These are phyloP conservation scores for Troides oblongomaculatus DNA, from an alignment of 2,888 invertebrate species.

Conservation along the genomic window DNA sequence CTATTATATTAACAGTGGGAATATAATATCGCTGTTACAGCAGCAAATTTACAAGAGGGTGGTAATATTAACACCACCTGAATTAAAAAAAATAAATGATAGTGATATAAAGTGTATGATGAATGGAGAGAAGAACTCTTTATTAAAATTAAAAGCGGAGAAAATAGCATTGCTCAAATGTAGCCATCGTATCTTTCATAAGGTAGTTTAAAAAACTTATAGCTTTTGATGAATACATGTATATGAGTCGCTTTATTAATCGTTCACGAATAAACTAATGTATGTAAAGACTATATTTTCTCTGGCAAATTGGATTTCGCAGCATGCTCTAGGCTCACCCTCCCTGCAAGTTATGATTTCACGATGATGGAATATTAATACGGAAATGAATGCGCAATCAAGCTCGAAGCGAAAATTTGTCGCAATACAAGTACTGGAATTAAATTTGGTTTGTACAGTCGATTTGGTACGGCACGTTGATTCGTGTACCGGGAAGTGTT, in stretches of 20 bases:
- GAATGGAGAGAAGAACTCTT: no score
- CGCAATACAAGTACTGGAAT: slow-evolving; percentile 43
- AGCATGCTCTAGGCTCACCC: slow-evolving; percentile 30
- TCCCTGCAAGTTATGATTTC: slow-evolving; percentile 38
- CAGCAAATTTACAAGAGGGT: no score
- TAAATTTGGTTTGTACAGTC: slow-evolving; percentile 37
- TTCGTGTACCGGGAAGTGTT: slow-evolving; percentile 5
- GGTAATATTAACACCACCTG: no score
- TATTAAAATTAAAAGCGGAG: no score
- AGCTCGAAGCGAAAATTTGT: slow-evolving; percentile 49
- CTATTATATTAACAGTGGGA: no score
- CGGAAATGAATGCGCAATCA: slow-evolving; percentile 59
- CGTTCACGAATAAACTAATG: background rate
- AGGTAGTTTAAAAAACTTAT: background rate
- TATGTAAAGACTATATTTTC: background rate
- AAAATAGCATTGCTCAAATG: no score
- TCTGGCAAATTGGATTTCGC: slow-evolving; percentile 15
- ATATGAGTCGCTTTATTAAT: background rate
- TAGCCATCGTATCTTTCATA: no score
- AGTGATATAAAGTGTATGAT: no score
- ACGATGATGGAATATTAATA: slow-evolving; percentile 52
- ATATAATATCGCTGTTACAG: no score
- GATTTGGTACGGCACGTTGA: slow-evolving; percentile 19
- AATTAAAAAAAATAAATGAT: no score
- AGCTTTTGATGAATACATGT: background rate